phyloP scores from a whole-genome alignment of 2,797 vertebrate species.

The Tenualosa ilisha region DNA sequence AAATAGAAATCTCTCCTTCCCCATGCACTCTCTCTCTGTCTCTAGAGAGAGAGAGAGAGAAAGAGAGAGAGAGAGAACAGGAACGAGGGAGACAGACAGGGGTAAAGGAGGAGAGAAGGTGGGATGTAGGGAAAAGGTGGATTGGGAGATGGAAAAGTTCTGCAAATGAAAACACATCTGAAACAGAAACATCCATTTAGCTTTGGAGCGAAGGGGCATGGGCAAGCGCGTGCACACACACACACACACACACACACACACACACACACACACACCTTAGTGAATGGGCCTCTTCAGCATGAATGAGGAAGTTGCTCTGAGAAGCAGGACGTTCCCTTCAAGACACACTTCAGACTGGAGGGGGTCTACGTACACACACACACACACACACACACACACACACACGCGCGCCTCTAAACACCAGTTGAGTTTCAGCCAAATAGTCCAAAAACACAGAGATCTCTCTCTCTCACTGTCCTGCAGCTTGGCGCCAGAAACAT shows the following conservation, averaged over 20 bases:
- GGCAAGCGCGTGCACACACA: conserved; percentile 27
- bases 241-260: conserved; percentile 1
- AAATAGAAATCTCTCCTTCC: too few species aligned
- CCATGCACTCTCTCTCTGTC: too few species aligned
- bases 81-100: conserved; percentile 11
- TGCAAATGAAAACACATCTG: conserved; percentile 70
- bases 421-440: neutral
- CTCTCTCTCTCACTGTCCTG: conserved; percentile 48
- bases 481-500: conserved; percentile 50
- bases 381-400: conserved; percentile 26
- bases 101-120: neutral
- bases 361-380: conserved; percentile 55
- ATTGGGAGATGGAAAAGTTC: conserved; percentile 30
- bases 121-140: conserved; percentile 3
- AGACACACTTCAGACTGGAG: conserved; percentile 69
- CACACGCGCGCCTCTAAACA: neutral
- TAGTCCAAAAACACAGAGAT: conserved; percentile 2
- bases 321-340: conserved; percentile 78
- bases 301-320: conserved; percentile 44
- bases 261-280: conserved; percentile 5
- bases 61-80: conserved; percentile 8
- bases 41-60: too few species aligned
- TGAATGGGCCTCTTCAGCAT: conserved; percentile 75
- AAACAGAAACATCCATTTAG: conserved; percentile 76
- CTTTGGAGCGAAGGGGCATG: conserved; percentile 5